phyloP scores from a whole-genome alignment of 2,888 invertebrate species.

The Habrosyne pyritoides region DNA sequence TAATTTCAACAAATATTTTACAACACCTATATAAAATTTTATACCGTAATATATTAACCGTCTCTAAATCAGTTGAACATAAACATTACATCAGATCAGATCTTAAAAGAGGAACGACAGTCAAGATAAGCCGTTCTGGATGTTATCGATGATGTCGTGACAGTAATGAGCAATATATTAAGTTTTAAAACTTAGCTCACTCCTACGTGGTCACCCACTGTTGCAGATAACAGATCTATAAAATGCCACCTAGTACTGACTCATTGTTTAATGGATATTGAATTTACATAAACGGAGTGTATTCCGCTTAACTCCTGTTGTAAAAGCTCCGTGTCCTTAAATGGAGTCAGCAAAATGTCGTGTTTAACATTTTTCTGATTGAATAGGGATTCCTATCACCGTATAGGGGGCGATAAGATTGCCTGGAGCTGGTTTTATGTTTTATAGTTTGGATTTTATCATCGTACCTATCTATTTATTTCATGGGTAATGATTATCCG shows the following conservation, averaged over 20 bases:
- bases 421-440: conserved; percentile 15
- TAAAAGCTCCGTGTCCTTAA: conserved; percentile 9
- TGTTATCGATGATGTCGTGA: conserved; percentile 27
- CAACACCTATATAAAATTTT: neutral
- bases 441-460: conserved; percentile 2
- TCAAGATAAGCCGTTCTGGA: conserved; percentile 2
- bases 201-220: conserved; percentile 29
- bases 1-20: no score
- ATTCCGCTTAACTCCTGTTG: conserved; percentile 22
- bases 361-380: conserved; percentile 33
- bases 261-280: conserved; percentile 30
- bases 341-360: conserved; percentile 20
- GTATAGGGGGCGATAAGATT: conserved; percentile 11
- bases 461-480: neutral
- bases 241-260: conserved; percentile 13
- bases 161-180: conserved; percentile 30
- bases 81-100: conserved; percentile 24
- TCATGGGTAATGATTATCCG: neutral
- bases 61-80: conserved; percentile 13
- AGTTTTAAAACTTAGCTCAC: conserved; percentile 12
- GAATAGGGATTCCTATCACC: conserved; percentile 18
- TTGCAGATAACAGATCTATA: conserved; percentile 6
- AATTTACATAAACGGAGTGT: conserved; percentile 24
- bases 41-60: conserved; percentile 19
- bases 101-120: conserved; percentile 22